Percentiles rank a stretch among this genome's conserved stretches.
phyloP scores from a whole-genome alignment of 2,888 invertebrate species.

The Drosophila acutilabella region DNA sequence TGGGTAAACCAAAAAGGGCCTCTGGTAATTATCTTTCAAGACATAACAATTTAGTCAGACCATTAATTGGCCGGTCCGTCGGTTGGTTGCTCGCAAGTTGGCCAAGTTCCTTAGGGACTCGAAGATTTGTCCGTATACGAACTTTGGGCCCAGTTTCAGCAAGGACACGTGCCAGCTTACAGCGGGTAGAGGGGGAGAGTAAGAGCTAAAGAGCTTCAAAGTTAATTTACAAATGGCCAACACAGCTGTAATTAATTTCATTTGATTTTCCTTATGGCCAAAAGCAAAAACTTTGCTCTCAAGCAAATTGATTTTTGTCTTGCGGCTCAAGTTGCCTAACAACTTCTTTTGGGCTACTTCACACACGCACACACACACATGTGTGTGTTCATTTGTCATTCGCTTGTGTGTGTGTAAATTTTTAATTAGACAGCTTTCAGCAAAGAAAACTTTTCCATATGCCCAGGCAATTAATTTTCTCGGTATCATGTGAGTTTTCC shows the following conservation, averaged over 20 bases:
- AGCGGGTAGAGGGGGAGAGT: not conserved
- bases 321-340: conserved; percentile 49
- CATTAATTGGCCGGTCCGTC: conserved; percentile 67
- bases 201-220: conserved; percentile 44
- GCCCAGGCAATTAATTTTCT: conserved; percentile 73
- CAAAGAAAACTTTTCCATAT: conserved; percentile 71
- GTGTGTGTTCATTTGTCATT: conserved; percentile 45
- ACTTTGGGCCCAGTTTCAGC: conserved; percentile 1
- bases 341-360: conserved; percentile 31
- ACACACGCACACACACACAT: conserved; percentile 9
- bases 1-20: conserved; percentile 41
- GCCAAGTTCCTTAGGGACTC: conserved; percentile 36
- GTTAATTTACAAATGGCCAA: conserved; percentile 76
- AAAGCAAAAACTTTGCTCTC: conserved; percentile 72
- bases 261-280: conserved; percentile 62
- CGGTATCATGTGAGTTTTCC: conserved; percentile 38
- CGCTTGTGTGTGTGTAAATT: conserved; percentile 65
- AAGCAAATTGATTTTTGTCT: conserved; percentile 73
- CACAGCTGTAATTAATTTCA: conserved; percentile 73
- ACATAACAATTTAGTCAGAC: conserved; percentile 82
- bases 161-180: conserved; percentile 64
- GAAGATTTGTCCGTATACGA: conserved; percentile 39
- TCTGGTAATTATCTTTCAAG: conserved; percentile 80
- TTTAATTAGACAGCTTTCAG: conserved; percentile 76
- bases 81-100: conserved; percentile 33